Base-by-base conservation (phyloP, 2,113 vertebrate genomes). In the Psammodynastes pulverulentus region DNA sequence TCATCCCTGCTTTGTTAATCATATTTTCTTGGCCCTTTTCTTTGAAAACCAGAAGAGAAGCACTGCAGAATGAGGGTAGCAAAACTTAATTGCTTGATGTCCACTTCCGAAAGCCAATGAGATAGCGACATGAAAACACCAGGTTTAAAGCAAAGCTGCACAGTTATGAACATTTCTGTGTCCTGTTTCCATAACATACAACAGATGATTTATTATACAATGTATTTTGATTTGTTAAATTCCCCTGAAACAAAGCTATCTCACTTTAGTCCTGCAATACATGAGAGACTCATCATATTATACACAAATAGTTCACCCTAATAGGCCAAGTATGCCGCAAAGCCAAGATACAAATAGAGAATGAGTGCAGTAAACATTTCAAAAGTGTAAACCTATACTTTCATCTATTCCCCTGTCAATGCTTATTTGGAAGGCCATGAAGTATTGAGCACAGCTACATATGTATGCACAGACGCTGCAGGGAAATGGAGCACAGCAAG, bases 171-270 rank as follows among this genome's bases (percentile, higher is more conserved):
- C 94, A 91, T 39, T 93, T 21, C 94, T 39, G 45, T 1, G 87
- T 95, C 94, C 95, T 96, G 94, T 94, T 95, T 96, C 88, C 93
- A 91, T 0, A 1, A 93, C 94, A 96, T 94, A 45, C 92, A 89
- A 86, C 93, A 94, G 92, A 92, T 0, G 8, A 93, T 84, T 93
- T 90, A 45, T n/a, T 93, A 92, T 94, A 87, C 72, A 87, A 94
- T 49, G 0, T 84, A 17, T 72, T 96, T 93, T 56, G 94, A 93
- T 95, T 95, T 87, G 26, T 0, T 2, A 92, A 89, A 48, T 94
- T 93, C 87, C 89, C 92, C 92, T 56, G 93, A 91, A 46, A 67
- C 94, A 92, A 95, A 90, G 89, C 56, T 89, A 93, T 91, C 93
- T 93, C 90, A 86, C 89, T 21, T 91, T 93, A 89, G 84, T 51